Conservation (phyloP, 2,797 vertebrate genomes). For the Epinephelus coioides region DNA sequence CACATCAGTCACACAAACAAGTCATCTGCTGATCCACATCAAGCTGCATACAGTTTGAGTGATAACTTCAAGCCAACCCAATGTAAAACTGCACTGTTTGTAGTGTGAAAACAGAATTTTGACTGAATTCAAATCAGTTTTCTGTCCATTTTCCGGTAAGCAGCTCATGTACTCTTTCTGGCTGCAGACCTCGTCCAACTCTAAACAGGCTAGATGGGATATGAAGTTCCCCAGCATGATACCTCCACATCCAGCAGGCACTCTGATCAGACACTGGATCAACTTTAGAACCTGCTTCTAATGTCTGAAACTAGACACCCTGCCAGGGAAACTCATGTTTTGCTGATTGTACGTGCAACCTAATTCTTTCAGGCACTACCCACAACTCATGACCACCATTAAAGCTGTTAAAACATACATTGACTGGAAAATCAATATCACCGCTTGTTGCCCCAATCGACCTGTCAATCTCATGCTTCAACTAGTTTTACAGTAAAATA, state of each 20-base stretch:
- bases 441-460: neutral
- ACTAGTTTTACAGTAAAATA: neutral
- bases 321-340: neutral
- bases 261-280: too few relatives aligned
- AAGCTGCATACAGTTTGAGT: slow-evolving; percentile 15
- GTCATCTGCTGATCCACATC: slow-evolving; percentile 40
- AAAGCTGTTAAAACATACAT: neutral
- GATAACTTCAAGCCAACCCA: slow-evolving; percentile 6
- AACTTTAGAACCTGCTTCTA: too few relatives aligned
- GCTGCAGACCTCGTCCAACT: neutral
- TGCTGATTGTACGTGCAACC: neutral
- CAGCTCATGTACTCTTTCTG: neutral
- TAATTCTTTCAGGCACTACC: neutral
- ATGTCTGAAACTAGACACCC: too few relatives aligned
- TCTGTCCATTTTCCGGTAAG: neutral
- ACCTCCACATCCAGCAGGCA: neutral
- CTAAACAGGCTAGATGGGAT: neutral
- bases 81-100: neutral
- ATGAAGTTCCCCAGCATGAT: neutral
- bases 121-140: neutral
- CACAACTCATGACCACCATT: neutral
- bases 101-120: neutral
- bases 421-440: neutral
- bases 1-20: slow-evolving; percentile 46
- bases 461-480: neutral